These are phyloP conservation scores for Oryzias curvinotus DNA, from an alignment of 2,113 vertebrate genomes.

Conservation along the genomic window DNA sequence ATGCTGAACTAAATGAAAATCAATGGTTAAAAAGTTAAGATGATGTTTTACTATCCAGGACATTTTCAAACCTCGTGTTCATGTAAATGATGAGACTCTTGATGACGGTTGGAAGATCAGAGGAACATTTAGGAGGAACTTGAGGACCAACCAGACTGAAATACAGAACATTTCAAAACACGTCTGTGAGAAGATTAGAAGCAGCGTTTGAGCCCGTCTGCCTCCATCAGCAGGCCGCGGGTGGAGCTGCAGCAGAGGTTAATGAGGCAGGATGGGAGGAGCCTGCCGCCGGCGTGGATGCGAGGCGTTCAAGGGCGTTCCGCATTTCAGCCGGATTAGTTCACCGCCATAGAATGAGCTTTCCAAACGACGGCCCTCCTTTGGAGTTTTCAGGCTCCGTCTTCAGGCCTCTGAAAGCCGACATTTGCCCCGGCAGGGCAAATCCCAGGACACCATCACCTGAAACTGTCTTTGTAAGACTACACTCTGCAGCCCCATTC, in stretches of 20 bases:
- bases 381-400: constrained; percentile 13
- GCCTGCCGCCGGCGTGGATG: constrained; percentile 63
- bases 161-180: too few species aligned
- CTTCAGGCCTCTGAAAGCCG: constrained; percentile 34
- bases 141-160: not conserved
- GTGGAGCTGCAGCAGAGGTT: constrained; percentile 67
- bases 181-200: too few species aligned
- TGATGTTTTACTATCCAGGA: too few species aligned
- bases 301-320: constrained; percentile 65
- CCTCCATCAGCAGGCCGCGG: constrained; percentile 16
- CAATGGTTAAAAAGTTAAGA: too few species aligned
- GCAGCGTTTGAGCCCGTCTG: too few species aligned
- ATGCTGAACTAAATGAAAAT: too few species aligned
- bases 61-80: too few species aligned
- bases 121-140: not conserved
- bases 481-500: constrained; percentile 43
- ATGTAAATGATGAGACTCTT: too few species aligned
- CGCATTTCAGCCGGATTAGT: constrained; percentile 43
- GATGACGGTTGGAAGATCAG: too few species aligned
- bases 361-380: constrained; percentile 7
- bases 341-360: constrained; percentile 26
- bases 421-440: constrained; percentile 41
- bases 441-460: constrained; percentile 24
- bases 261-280: constrained; percentile 71
- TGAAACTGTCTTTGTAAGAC: constrained; percentile 45